Evolutionary conservation across 2,113 vertebrate genomes (phyloP), one percentile per base, ranked within the genome.

Genomic region (Embiotoca jacksoni): DNA sequence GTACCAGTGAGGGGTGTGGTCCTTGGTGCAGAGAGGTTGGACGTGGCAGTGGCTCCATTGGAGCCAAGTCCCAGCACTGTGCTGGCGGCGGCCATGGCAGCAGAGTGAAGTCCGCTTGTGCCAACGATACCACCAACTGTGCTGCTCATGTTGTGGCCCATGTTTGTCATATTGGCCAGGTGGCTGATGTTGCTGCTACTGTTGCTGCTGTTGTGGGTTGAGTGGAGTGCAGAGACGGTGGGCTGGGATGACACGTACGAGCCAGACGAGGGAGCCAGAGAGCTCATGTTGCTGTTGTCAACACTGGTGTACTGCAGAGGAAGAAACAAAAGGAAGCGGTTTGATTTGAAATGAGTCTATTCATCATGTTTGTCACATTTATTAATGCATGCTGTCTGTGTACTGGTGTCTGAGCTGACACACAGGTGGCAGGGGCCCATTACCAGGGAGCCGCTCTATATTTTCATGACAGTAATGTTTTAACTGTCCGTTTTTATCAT

Each of bases 1-100:
- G 46, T 80, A 94, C 94, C 90, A 91, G 96, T 96, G 95, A 97
- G 94, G 55, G 94, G 82, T 32, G 96, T 89, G 53, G 94, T 92
- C 73, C 95, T 92, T 49, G 92, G 94, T 82, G 94, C 95, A 75
- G 95, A 93, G 47, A 95, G 95, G 85, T 90, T 93, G 78, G 91
- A 88, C 8, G 84, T 82, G 84, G 94, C 89, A 13, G 94, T 95
- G 76, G 93, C 94, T 84, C 96, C 94, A 88, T 96, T 90, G 81
- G 93, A 95, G 2, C 94, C 88, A 78, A 96, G 95, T 91, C 96
- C 95, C 82, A 98, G 93, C 85, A 87, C 92, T 78, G 90, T 91
- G 67, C 83, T 93, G 75, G 71, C 35, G 86, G 76, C 67, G 7
- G 84, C 66, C 1, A 56, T 41, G 36, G 61, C 88, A 58, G 91